Conservation (phyloP, 2,888 invertebrate species). For the Brassicogethes aeneus region DNA sequence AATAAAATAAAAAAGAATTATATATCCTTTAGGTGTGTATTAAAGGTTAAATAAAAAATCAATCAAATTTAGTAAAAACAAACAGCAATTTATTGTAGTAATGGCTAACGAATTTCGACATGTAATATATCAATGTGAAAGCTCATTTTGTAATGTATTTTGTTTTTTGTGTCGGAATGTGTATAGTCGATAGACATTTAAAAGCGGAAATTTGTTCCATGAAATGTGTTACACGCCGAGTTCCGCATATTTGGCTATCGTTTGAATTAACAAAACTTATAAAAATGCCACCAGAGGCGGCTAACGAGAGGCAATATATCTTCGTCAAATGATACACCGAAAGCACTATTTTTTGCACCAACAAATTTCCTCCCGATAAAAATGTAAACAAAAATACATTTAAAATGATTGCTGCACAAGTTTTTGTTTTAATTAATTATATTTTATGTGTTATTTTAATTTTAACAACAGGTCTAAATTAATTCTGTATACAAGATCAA, state of each 20-base stretch:
- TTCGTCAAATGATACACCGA: slow-evolving; percentile 6
- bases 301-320: slow-evolving; percentile 15
- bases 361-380: too few relatives aligned
- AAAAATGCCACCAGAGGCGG: slow-evolving; percentile 13
- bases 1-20: too few relatives aligned
- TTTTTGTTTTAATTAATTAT: too few relatives aligned
- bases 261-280: slow-evolving; percentile 15
- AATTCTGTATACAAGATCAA: too few relatives aligned
- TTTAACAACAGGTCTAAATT: too few relatives aligned
- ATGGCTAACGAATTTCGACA: slow-evolving; percentile 6
- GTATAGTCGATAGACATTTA: slow-evolving; percentile 24
- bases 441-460: too few relatives aligned
- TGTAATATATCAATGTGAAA: slow-evolving; percentile 19
- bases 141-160: slow-evolving; percentile 20
- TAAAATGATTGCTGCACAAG: too few relatives aligned
- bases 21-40: not conserved
- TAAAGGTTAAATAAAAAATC: not conserved
- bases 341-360: slow-evolving; percentile 6
- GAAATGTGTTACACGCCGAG: slow-evolving; percentile 23
- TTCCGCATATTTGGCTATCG: slow-evolving; percentile 1
- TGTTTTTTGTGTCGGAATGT: slow-evolving; percentile 13
- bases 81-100: not conserved
- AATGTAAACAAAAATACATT: too few relatives aligned
- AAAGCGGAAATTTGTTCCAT: slow-evolving; percentile 28
- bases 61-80: not conserved